These are phyloP conservation scores for Megaceryle maxima DNA, from an alignment of 2,113 vertebrate species.

Conservation along the genomic window DNA sequence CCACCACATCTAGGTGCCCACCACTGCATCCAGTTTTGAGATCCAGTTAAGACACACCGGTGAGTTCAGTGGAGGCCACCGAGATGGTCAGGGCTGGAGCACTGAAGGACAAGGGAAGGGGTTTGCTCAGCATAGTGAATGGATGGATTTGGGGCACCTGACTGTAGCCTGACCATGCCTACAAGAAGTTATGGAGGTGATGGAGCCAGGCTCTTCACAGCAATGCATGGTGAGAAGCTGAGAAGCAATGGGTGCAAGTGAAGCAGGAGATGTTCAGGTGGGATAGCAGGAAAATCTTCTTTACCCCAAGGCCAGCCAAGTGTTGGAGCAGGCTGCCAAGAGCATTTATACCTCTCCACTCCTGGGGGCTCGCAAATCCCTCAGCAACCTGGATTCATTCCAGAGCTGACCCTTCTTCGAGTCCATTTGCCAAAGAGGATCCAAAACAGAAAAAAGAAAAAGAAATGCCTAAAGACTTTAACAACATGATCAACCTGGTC, in stretches of 20 bases:
- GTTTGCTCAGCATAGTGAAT: not conserved
- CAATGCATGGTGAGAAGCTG: not conserved
- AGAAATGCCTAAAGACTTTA: not conserved
- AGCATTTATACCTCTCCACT: not conserved
- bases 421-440: not conserved
- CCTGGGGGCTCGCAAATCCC: not conserved
- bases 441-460: not conserved
- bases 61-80: not conserved
- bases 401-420: not conserved
- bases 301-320: not conserved
- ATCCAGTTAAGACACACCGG: not conserved
- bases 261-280: not conserved
- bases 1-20: not conserved
- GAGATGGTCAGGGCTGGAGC: not conserved
- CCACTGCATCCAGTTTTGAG: not conserved
- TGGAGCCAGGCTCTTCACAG: not conserved
- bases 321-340: not conserved
- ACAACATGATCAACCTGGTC: too few species aligned
- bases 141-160: not conserved
- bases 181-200: not conserved
- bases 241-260: not conserved
- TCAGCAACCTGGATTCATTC: not conserved
- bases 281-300: not conserved
- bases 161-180: not conserved
- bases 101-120: not conserved